These are phyloP conservation scores for Ophion ventricosus DNA, from an alignment of 2,888 invertebrate species.

Conservation along the genomic window DNA sequence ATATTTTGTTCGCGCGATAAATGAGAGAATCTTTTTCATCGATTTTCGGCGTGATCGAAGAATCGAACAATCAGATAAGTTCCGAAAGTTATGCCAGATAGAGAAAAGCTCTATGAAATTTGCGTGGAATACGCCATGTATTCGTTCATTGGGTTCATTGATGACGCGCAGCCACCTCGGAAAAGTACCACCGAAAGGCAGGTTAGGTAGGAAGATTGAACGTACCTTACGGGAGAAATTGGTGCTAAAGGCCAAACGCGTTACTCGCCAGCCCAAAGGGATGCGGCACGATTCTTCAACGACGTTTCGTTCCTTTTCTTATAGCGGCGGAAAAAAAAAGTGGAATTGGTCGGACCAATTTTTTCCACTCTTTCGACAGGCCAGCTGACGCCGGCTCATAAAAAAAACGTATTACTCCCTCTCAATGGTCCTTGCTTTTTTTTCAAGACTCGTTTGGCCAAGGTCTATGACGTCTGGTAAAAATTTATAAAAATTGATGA, in stretches of 20 bases:
- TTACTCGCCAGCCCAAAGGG: slow-evolving; percentile 31
- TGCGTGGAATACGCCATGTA: not conserved
- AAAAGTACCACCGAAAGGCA: not conserved
- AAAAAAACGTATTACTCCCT: not conserved
- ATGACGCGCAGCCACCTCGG: not conserved
- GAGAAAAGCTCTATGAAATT: not conserved
- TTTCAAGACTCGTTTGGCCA: no score
- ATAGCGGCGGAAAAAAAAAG: not conserved
- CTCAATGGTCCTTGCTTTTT: not conserved
- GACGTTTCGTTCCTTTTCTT: not conserved
- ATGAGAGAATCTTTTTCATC: not conserved
- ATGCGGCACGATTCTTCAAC: slow-evolving; percentile 27
- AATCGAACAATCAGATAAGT: not conserved
- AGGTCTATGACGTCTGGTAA: not conserved
- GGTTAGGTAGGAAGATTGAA: slow-evolving; percentile 41
- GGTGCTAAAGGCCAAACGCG: slow-evolving; percentile 21
- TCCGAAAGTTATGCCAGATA: not conserved
- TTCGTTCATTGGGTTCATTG: not conserved
- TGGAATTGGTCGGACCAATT: slow-evolving; percentile 1
- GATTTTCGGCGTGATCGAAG: not conserved
- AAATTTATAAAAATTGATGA: not conserved
- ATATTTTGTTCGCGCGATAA: not conserved
- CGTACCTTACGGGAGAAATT: slow-evolving; percentile 43
- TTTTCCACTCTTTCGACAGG: slow-evolving; percentile 1
- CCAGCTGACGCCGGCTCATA: slow-evolving; percentile 39